phyloP scores from a whole-genome alignment of 1,140 invertebrate genomes.

The Drosophila arizonae region DNA sequence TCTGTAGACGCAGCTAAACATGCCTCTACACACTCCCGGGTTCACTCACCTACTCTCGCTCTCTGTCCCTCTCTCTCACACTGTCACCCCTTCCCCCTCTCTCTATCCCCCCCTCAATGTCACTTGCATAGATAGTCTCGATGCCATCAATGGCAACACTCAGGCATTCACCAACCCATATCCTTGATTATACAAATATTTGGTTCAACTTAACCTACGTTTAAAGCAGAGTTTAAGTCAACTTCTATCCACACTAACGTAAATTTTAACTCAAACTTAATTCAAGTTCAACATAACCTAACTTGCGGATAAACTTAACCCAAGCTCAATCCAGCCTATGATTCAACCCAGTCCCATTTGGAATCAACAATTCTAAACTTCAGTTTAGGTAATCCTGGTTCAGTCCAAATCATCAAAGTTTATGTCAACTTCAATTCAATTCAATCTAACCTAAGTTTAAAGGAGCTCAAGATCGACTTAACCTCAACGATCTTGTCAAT shows the following conservation, averaged over 20 bases:
- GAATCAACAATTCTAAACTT: too few species aligned
- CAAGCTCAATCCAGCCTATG: background rate
- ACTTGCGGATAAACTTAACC: background rate
- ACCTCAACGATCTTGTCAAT: conserved; percentile 2
- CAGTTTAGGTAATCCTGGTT: background rate
- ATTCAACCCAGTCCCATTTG: background rate
- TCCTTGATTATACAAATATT: background rate
- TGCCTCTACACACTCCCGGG: conserved; percentile 53
- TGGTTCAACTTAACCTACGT: background rate
- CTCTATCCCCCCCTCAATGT: too few species aligned
- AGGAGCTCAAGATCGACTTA: background rate
- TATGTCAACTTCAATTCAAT: background rate
- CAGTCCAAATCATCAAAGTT: background rate
- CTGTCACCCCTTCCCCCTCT: too few species aligned
- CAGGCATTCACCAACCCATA: conserved; percentile 12
- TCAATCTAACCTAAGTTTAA: background rate
- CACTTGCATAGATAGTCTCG: too few species aligned
- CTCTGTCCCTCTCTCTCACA: background rate
- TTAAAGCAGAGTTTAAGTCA: background rate
- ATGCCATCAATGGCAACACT: background rate
- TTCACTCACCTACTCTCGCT: conserved; percentile 24
- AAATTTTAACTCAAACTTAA: background rate
- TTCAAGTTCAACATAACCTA: background rate
- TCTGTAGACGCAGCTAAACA: conserved; percentile 71
- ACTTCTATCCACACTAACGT: too few species aligned